Base-by-base conservation (phyloP, 2,797 vertebrate genomes). In the Rhabdomys pumilio region DNA sequence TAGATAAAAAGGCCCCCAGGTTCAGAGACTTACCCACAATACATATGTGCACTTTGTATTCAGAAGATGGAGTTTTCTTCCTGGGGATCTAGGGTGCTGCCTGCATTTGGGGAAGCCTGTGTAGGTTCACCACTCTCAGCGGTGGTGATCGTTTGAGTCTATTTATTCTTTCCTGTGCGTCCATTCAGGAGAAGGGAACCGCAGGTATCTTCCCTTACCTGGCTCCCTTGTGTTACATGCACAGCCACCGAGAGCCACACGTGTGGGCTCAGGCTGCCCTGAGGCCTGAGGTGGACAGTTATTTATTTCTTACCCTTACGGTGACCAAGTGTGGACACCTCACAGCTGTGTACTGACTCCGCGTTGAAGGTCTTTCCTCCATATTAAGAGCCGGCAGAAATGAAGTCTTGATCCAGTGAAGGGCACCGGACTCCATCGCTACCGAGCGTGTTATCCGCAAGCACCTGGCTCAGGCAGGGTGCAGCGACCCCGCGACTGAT, bases 341-440 rank as follows among this genome's bases (percentile, higher is more conserved):
- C 94, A 95, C 63, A 31, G 2, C 29, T 69, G 77, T 67, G 92
- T 96, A 81, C 94, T 94, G 94, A 95, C 96, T 98, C 96, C 97
- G 83, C 85, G 97, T 93, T 98, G 95, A 98, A 98, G 97, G 96
- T 92, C 63, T 95, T 97, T 92, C 24, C 93, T 53, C 14, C 92
- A 1, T 82, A 91, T 88, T 95, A 89, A 95, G 95, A 38, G 44
- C 80, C 14, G 61, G 91, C 94, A 98, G 90, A 91, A 83, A 96
- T 96, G 91, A 95, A 82, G 84, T 91, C 89, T 97, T 63, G 81
- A 63, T 90, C 83, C 91, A 85, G 61, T n/a, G 82, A 34, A 89
- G 89, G 95, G 96, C 85, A 82, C 47, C 94, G 85, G 96, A 97
- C 63, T 80, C 92, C 38, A 1, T 81, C 41, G 82, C 97, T 97